Evolutionary conservation across 2,113 vertebrate genomes (phyloP).

Genomic region (Acanthochromis polyacanthus): DNA sequence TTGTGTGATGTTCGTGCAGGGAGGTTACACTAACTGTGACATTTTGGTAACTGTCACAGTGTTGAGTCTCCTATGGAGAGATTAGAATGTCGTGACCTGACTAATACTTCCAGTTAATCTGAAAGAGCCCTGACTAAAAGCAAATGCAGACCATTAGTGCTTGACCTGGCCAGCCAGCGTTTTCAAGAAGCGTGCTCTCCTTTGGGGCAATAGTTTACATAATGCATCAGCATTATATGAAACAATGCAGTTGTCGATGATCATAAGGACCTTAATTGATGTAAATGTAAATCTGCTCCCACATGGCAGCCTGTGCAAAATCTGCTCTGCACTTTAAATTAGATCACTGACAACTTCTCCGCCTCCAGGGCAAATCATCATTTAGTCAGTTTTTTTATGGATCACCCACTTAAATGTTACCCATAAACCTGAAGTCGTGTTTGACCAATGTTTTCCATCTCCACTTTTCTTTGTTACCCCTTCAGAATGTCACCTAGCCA

Average conservation of each 20-base stretch:
- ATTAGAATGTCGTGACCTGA: constrained; percentile 35
- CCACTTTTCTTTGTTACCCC: constrained; percentile 4
- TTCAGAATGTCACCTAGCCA: constrained; percentile 16
- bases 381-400: constrained; percentile 15
- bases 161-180: constrained; percentile 1
- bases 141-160: neutral
- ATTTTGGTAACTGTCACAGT: constrained; percentile 59
- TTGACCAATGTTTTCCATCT: neutral
- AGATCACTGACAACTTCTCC: constrained; percentile 5
- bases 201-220: neutral
- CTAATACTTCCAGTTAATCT: constrained; percentile 25
- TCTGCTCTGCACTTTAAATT: constrained; percentile 33
- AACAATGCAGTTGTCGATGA: neutral
- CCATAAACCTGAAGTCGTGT: constrained; percentile 3
- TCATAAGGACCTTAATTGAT: constrained; percentile 1
- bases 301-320: constrained; percentile 2
- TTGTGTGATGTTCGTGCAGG: constrained; percentile 33
- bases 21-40: constrained; percentile 41
- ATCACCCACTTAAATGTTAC: constrained; percentile 11
- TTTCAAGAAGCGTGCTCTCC: neutral
- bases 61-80: constrained; percentile 33
- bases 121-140: neutral
- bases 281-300: neutral
- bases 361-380: constrained; percentile 18
- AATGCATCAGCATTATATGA: neutral